Evolutionary conservation across 2,113 vertebrate genomes (phyloP), one percentile per base, ranked within the genome.

Genomic region (Mellivora capensis): DNA sequence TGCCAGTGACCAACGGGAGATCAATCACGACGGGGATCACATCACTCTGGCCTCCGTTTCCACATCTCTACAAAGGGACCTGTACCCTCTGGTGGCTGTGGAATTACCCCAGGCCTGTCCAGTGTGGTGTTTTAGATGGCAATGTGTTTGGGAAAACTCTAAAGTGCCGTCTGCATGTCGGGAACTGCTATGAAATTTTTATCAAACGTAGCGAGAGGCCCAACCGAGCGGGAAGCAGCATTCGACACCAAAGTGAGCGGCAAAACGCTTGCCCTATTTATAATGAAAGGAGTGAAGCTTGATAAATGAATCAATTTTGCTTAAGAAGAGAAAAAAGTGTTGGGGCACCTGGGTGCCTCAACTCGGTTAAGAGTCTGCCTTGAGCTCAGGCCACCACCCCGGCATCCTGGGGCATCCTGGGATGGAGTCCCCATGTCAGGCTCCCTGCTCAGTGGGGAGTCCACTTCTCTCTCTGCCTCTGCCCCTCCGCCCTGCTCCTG

Each of bases 241-340:
- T 34, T 88, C 37, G 1, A 42, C 59, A 44, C 23, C 59, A 25
- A 91, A 72, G 47, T 37, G 29, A 77, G 47, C 15, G 67, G n/a
- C 54, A 76, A 57, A 87, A 84, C 44, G 37, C 31, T 47, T 57
- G 64, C 64, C 91, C 49, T 47, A n/a, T 85, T 94, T 92, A 79
- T 77, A 86, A 82, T 3, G 76, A 72, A 87, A 95, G 59, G 39
- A 84, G 61, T 27, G 29, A 69, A 21, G n/a, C 31, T 37, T 54
- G 18, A 20, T 39, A 79, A 80, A 44, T 69, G 62, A 95, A 42
- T 11, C 11, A 10, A 20, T 42, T 49, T 69, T 79, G n/a, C 31
- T 96, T 86, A n/a, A 77, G 83, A 52, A 94, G 11, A 44, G 7
- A 85, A 37, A 39, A 85, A 37, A 39, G 34, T 42, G 37, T 25